phyloP scores from a whole-genome alignment of 2,113 vertebrate genomes.

The Saiga tatarica region DNA sequence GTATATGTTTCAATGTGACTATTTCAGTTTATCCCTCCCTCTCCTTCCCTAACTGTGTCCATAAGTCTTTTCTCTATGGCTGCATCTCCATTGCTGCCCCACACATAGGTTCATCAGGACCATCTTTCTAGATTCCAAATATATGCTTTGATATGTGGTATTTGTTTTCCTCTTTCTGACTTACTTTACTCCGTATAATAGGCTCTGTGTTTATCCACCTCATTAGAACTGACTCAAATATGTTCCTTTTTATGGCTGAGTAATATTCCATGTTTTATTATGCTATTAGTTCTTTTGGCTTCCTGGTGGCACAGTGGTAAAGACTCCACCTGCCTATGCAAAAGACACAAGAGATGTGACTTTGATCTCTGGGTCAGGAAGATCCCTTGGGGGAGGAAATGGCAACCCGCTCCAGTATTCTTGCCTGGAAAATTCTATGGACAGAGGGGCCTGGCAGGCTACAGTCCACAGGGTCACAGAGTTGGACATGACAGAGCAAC shows the following conservation, averaged over 20 bases:
- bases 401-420: not conserved
- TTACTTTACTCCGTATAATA: not conserved
- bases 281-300: not conserved
- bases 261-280: not conserved
- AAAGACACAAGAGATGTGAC: not conserved
- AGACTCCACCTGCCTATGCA: not conserved
- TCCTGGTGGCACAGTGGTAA: not conserved
- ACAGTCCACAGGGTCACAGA: not conserved
- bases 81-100: not conserved
- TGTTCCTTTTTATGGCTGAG: not conserved
- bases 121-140: not conserved
- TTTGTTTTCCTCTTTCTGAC: not conserved
- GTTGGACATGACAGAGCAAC: not conserved
- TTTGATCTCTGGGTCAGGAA: not conserved
- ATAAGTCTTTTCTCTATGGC: not conserved
- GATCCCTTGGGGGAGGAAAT: not conserved
- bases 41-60: not conserved
- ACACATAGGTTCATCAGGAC: not conserved
- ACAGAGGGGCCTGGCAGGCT: not conserved
- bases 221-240: not conserved
- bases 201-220: not conserved
- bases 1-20: not conserved
- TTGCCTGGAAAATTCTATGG: not conserved
- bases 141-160: not conserved
- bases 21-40: not conserved